Conservation (phyloP, 2,113 vertebrate species). For the Laticauda colubrina region DNA sequence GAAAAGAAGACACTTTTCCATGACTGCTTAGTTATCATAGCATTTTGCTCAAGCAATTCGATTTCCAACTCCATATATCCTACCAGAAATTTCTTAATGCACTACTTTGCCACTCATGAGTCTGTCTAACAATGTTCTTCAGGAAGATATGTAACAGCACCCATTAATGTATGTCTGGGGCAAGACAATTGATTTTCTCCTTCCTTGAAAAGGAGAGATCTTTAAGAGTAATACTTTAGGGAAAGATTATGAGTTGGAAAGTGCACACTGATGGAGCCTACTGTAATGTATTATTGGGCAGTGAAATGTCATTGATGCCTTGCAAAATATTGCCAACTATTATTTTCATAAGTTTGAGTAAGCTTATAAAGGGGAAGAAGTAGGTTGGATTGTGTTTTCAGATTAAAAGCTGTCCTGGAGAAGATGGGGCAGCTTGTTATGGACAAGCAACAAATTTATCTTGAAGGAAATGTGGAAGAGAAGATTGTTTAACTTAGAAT, state of each 20-base stretch:
- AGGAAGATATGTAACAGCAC: conserved; percentile 57
- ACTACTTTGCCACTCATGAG: conserved; percentile 54
- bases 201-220: conserved; percentile 60
- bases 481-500: conserved; percentile 21
- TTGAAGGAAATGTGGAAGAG: not conserved
- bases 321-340: conserved; percentile 53
- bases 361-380: conserved; percentile 23
- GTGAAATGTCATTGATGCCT: conserved; percentile 51
- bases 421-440: conserved; percentile 45
- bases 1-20: conserved; percentile 34
- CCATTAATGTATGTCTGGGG: conserved; percentile 62
- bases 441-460: conserved; percentile 47
- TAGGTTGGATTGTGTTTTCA: conserved; percentile 56
- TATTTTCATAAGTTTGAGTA: conserved; percentile 40
- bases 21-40: conserved; percentile 40
- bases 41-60: conserved; percentile 47
- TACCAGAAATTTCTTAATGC: conserved; percentile 58
- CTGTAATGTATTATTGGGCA: conserved; percentile 40
- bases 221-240: conserved; percentile 48
- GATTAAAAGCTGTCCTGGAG: conserved; percentile 45
- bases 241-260: conserved; percentile 62
- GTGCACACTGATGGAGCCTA: conserved; percentile 45
- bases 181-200: conserved; percentile 61
- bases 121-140: conserved; percentile 61
- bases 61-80: conserved; percentile 50